Percentiles rank a stretch among this genome's conserved stretches.
Conservation (phyloP, 2,888 invertebrate genomes). For the Pseudeuparius sepicola region DNA sequence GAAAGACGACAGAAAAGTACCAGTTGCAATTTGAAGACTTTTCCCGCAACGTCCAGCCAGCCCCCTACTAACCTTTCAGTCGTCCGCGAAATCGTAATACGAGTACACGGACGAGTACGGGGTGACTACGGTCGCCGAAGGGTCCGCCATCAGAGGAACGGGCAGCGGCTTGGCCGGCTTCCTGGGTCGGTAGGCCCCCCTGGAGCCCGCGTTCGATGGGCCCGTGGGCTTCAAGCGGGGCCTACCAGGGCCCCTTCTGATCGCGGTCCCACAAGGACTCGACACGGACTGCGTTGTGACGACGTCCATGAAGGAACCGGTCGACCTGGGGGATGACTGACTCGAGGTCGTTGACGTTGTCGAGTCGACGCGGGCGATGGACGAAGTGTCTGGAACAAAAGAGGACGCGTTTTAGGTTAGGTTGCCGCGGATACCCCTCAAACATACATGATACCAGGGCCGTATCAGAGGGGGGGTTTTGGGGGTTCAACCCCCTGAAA, state of each 20-base stretch:
- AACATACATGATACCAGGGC: too few species aligned
- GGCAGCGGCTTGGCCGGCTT: slow-evolving; percentile 44
- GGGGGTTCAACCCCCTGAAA: too few species aligned
- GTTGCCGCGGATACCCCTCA: too few species aligned
- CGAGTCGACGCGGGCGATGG: too few species aligned
- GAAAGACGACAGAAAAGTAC: too few species aligned
- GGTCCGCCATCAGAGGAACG: slow-evolving; percentile 37
- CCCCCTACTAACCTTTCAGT: too few species aligned
- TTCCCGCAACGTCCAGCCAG: too few species aligned
- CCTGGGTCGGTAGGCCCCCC: slow-evolving; percentile 47
- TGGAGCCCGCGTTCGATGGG: slow-evolving; percentile 52
- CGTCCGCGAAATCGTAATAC: slow-evolving; percentile 34
- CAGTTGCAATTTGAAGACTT: too few species aligned
- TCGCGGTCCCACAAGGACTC: slow-evolving; percentile 28
- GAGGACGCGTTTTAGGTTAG: too few species aligned
- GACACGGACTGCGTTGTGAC: slow-evolving; percentile 19
- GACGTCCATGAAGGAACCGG: slow-evolving; percentile 22
- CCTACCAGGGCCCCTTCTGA: slow-evolving; percentile 57
- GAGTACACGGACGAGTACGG: slow-evolving; percentile 32
- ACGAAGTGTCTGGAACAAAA: too few species aligned
- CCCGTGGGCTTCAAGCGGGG: slow-evolving; percentile 57
- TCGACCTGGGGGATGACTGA: slow-evolving; percentile 22
- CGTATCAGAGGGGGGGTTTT: too few species aligned
- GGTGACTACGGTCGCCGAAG: slow-evolving; percentile 22
- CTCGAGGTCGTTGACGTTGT: slow-evolving; percentile 22